Evolutionary conservation across 2,888 invertebrate species (phyloP), one percentile per base, ranked within the genome.

Genomic region (Campoplex capitator): DNA sequence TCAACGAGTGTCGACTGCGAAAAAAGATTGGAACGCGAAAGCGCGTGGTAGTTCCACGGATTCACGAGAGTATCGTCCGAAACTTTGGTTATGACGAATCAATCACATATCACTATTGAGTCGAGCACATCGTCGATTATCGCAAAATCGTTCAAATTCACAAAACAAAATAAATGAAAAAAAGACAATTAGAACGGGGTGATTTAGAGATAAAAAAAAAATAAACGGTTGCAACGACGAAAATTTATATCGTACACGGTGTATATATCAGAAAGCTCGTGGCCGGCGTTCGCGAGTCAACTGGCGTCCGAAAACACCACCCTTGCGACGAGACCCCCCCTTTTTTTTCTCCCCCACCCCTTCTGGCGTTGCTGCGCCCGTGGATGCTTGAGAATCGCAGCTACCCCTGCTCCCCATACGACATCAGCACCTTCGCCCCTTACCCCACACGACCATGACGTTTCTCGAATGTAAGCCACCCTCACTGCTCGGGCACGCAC

Each of bases 231-330:
- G 62, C 13, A 79, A 38, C 73, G 56, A 42, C 76, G 58, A 45
- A 54, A 67, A 71, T n/a, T 58, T 13, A 28, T 9, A 54, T 38
- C 38, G 42, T 58, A 65, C 77, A 86, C 82, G 87, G 74, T 23
- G 85, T 78, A 65, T 68, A 78, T 68, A 78, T 86, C 89, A 79
- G 84, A 45, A 90, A 89, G 87, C 88, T 83, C 92, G 86, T 90
- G 90, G 89, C 90, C 91, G 90, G 82, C 91, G 91, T 90, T 89
- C 93, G 90, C 90, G 91, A 90, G 92, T 91, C 91, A 92, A 93
- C 93, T 93, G 92, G 91, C 91, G 92, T 92, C 92, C 88, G 91
- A 92, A 91, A 92, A 92, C 91, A 90, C 92, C 93, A 93, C 93
- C 92, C 93, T 91, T 89, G 90, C 91, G 92, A 90, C 91, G 90